Percentiles rank a stretch among this genome's conserved stretches.
These are phyloP conservation scores for Eupithecia vulgata DNA, from an alignment of 2,888 invertebrate genomes.

Conservation along the genomic window DNA sequence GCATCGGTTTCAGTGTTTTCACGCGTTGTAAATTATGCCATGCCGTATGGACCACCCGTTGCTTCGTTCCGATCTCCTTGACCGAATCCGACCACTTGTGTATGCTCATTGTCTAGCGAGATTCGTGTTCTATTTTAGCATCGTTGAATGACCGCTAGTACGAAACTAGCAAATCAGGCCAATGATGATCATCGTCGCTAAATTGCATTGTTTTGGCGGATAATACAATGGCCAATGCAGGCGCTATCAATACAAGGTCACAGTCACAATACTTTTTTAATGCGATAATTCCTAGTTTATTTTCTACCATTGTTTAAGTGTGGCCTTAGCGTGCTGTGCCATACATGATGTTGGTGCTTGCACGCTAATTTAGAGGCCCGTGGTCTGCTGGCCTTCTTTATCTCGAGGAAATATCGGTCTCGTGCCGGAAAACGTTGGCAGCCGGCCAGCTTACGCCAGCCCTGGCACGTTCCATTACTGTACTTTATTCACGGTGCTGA, in stretches of 20 bases:
- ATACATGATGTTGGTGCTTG: constrained; percentile 52
- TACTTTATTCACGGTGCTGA: constrained; percentile 28
- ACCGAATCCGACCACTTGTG: constrained; percentile 39
- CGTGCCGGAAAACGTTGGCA: constrained; percentile 71
- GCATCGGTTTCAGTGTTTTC: constrained; percentile 40
- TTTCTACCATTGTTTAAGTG: constrained; percentile 46
- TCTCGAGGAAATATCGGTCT: constrained; percentile 72
- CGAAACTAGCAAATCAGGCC: constrained; percentile 36
- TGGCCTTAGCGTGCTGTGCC: constrained; percentile 61
- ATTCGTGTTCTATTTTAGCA: constrained; percentile 38
- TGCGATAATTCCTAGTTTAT: constrained; percentile 32
- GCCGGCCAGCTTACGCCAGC: constrained; percentile 62
- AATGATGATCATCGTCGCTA: constrained; percentile 28
- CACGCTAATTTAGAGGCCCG: constrained; percentile 58
- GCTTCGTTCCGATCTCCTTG: constrained; percentile 36
- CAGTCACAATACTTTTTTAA: constrained; percentile 31
- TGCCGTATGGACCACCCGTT: constrained; percentile 38
- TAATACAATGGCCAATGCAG: not conserved
- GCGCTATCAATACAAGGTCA: constrained; percentile 47
- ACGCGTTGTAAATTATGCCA: constrained; percentile 34
- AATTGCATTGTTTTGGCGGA: constrained; percentile 35
- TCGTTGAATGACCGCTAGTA: constrained; percentile 31
- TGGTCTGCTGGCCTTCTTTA: constrained; percentile 59
- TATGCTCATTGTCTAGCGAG: constrained; percentile 33
- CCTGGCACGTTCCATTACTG: constrained; percentile 56